A percentile compares a stretch with the other conserved stretches of the same genome.
Conservation (phyloP, 2,113 vertebrate species). For the Carlito syrichta region DNA sequence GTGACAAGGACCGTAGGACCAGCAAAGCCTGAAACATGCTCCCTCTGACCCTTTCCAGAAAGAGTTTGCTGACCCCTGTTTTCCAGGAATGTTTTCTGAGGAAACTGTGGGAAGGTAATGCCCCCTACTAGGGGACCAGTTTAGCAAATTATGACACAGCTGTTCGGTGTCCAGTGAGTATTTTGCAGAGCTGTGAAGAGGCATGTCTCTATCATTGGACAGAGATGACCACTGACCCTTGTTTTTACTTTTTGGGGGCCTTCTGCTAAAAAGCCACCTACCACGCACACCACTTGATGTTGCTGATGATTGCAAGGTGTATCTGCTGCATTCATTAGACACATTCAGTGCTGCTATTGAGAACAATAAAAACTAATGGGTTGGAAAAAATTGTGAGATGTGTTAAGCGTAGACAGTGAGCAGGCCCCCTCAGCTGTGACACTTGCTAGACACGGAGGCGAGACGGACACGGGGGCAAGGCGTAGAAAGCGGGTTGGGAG, state of each 20-base stretch:
- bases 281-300: too few relatives aligned
- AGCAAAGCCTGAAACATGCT: not conserved
- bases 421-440: not conserved
- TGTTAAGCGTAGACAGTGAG: not conserved
- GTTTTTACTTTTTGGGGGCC: not conserved
- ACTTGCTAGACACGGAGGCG: too few relatives aligned
- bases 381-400: not conserved
- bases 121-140: not conserved
- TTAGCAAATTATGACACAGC: too few relatives aligned
- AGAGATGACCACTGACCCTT: not conserved
- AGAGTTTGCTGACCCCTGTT: not conserved
- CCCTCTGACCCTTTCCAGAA: not conserved
- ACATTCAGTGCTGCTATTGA: not conserved
- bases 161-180: fast-evolving
- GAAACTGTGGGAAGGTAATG: not conserved
- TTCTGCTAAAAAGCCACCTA: not conserved
- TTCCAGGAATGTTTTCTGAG: not conserved
- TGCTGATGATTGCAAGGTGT: not conserved
- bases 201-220: not conserved
- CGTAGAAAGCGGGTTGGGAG: not conserved
- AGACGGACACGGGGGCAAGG: too few relatives aligned
- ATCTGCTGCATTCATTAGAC: not conserved
- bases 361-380: not conserved
- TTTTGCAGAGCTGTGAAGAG: not conserved
- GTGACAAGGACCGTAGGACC: fast-evolving